Base-by-base conservation (phyloP, 2,888 invertebrate genomes). In the Melolontha melolontha region DNA sequence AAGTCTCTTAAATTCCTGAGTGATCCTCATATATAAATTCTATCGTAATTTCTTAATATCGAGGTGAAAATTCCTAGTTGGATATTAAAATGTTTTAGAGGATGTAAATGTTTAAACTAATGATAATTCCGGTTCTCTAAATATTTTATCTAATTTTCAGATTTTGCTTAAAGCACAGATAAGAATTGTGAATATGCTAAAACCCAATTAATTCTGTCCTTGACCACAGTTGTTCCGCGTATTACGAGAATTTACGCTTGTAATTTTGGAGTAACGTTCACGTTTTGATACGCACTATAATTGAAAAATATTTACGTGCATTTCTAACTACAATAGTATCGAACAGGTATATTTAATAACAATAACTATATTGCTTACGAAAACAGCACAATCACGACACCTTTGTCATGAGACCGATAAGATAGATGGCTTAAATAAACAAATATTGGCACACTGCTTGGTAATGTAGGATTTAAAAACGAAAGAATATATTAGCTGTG, bases 381-480 rank as follows among this genome's bases (percentile, higher is more conserved):
- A 59, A 59, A 44, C 42, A 14, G 14, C 27, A 16, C 11, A 59
- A 14, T 29, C 59, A 44, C 44, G 44, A 44, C 29, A 29, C 4
- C 29, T 44, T 29, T 29, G 44, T 59, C 59, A 44, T 16, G 44
- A 12, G 16, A 11, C 14, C 44, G 59, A 59, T 59, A 59, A 59
- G 59, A 59, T 59, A 59, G 29, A 59, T 17, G 29, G 27, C 29
- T 59, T 59, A 59, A 59, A 59, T 59, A 59, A 59, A 59, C 44
- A 59, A 59, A 59, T 59, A 47, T 59, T 44, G 44, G 16, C 17
- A 47, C 42, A 27, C 14, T 29, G 29, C 44, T 29, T 59, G 59
- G 8, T 59, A 14, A 17, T 6, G 47, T 14, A 14, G 29, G 59
- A 44, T 42, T 44, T 27, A 29, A 17, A 54, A 39, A 6, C 40